phyloP scores from a whole-genome alignment of 1,140 invertebrate species.

The Capitella teleta region DNA sequence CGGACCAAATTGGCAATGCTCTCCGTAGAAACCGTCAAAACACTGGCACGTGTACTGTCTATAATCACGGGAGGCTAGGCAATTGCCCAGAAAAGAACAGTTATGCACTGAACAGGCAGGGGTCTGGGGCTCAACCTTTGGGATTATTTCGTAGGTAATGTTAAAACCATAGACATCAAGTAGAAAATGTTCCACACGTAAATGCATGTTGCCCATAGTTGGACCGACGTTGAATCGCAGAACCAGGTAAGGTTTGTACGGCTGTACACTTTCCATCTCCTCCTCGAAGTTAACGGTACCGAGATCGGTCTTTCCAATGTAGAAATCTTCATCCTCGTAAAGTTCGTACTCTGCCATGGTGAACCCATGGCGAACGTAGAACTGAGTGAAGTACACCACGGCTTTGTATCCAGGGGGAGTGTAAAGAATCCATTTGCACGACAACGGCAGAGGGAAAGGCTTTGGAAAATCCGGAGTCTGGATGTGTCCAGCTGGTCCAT shows the following conservation, averaged over 20 bases:
- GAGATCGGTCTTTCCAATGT: conserved; percentile 23
- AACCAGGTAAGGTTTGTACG: conserved; percentile 62
- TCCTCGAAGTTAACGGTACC: conserved; percentile 38
- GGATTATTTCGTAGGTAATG: conserved; percentile 71
- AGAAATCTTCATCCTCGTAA: conserved; percentile 18
- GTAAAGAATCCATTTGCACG: conserved; percentile 75
- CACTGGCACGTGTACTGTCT: conserved; percentile 40
- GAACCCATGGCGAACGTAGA: conserved; percentile 68
- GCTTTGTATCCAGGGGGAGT: conserved; percentile 52
- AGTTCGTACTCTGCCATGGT: conserved; percentile 67
- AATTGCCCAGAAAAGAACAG: conserved; percentile 74
- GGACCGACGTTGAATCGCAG: conserved; percentile 61
- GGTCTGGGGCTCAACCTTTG: conserved; percentile 41
- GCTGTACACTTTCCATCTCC: conserved; percentile 42
- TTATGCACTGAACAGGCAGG: conserved; percentile 61
- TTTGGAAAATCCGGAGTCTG: conserved; percentile 71
- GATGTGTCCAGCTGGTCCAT: conserved; percentile 44
- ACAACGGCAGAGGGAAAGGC: conserved; percentile 64
- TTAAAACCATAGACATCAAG: conserved; percentile 84
- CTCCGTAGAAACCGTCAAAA: conserved; percentile 36
- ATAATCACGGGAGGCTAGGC: conserved; percentile 57
- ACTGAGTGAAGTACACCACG: conserved; percentile 73
- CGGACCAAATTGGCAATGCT: conserved; percentile 39
- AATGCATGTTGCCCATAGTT: conserved; percentile 68
- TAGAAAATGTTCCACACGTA: conserved; percentile 65